These are phyloP conservation scores for Anthophora plumipes DNA, from an alignment of 2,888 invertebrate genomes.

Conservation along the genomic window DNA sequence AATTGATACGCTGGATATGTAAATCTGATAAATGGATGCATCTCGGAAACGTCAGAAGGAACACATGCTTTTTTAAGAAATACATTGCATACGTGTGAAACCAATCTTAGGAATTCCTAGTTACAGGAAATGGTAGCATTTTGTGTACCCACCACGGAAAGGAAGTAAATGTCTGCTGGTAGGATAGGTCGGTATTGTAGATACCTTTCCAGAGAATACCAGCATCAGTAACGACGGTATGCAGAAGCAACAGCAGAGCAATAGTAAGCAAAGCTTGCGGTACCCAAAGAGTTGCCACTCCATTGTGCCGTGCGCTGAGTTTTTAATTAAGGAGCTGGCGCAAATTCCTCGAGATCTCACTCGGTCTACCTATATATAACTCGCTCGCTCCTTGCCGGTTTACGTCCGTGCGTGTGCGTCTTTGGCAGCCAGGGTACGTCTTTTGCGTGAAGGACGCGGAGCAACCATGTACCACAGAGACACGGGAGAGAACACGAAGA, in stretches of 20 bases:
- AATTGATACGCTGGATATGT: slow-evolving; percentile 54
- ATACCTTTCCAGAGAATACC: slow-evolving; percentile 54
- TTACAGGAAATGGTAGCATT: no score
- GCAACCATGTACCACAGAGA: slow-evolving; percentile 51
- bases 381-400: slow-evolving; percentile 11
- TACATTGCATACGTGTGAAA: background rate
- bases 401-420: slow-evolving; percentile 36
- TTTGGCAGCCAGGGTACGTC: slow-evolving; percentile 35
- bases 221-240: slow-evolving; percentile 41
- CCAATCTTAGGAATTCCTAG: no score
- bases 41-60: background rate
- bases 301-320: slow-evolving; percentile 81
- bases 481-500: slow-evolving; percentile 31
- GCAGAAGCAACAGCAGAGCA: slow-evolving; percentile 43
- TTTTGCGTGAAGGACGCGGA: slow-evolving; percentile 23
- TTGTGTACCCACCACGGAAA: slow-evolving; percentile 49
- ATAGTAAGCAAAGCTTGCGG: slow-evolving; percentile 44
- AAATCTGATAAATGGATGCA: background rate
- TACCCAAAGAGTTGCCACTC: slow-evolving; percentile 81
- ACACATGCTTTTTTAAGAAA: background rate
- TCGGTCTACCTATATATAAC: slow-evolving; percentile 49
- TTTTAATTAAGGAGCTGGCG: slow-evolving; percentile 81
- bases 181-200: slow-evolving; percentile 68
- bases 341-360: slow-evolving; percentile 78
- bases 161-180: slow-evolving; percentile 61